These are phyloP conservation scores for Oxyscelio sp. DNA, from an alignment of 2,888 invertebrate species.

Conservation along the genomic window DNA sequence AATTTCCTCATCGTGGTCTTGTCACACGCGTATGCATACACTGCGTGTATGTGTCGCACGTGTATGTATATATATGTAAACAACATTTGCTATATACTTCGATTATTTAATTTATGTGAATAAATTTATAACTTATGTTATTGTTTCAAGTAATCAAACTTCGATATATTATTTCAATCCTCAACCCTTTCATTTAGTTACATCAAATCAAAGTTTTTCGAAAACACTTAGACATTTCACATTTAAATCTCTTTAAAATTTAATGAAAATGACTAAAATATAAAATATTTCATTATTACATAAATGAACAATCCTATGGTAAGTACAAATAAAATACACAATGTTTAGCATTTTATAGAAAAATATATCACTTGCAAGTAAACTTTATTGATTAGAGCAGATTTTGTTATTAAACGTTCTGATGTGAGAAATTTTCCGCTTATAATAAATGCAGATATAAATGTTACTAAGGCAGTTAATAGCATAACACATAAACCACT, in stretches of 20 bases:
- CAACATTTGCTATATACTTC: constrained; percentile 86
- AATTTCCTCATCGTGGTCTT: constrained; percentile 70
- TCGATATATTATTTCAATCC: constrained; percentile 33
- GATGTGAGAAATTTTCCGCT: too few relatives aligned
- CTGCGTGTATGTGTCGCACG: constrained; percentile 82
- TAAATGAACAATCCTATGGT: not conserved
- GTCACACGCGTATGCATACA: constrained; percentile 78
- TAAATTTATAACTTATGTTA: constrained; percentile 89
- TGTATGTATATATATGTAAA: constrained; percentile 81
- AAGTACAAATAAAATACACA: constrained; percentile 12
- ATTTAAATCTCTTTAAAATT: not conserved
- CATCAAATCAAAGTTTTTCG: too few relatives aligned
- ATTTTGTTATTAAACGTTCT: too few relatives aligned
- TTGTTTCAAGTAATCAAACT: constrained; percentile 83
- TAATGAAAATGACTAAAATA: not conserved
- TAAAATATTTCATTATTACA: not conserved
- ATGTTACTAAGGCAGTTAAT: too few relatives aligned
- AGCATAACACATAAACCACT: too few relatives aligned
- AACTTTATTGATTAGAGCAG: not conserved
- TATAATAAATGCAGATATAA: too few relatives aligned
- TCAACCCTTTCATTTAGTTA: constrained; percentile 20
- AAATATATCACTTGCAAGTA: not conserved
- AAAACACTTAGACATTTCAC: too few relatives aligned
- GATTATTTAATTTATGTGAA: constrained; percentile 88
- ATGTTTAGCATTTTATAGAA: too few relatives aligned